Evolutionary conservation across 64 coral and sea anemone species (phyloP), one percentile per base, ranked within the genome.

Genomic region (Cladopsammia gracilis): DNA sequence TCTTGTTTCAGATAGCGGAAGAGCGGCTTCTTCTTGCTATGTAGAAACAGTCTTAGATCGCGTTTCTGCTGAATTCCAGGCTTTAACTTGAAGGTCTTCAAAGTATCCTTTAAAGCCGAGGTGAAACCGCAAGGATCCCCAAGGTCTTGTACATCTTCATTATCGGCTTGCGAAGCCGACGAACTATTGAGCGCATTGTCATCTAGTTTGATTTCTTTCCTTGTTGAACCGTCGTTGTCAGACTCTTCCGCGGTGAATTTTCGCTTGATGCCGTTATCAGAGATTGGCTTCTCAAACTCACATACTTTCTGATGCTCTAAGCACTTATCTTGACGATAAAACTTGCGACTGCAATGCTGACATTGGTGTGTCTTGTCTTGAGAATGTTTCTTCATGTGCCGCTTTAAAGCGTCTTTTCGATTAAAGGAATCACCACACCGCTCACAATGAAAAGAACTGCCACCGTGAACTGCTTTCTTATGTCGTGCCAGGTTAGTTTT

Each of bases 91-190:
- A 79, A 77, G 3, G 58, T 91, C 43, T 79, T 80, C 58, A 91
- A 52, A 14, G 89, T 82, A 25, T 91, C 62, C 58, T 79, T 48
- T 49, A 90, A 11, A 23, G 88, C 75, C 24, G 86, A 58, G 1
- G 86, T 89, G 15, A 76, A 82, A 59, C 49, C 48, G 64, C 89
- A 82, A 45, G 89, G 89, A 51, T 80, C 58, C 47, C 82, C 76
- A 24, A 19, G 20, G 34, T 34, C 34, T 1, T 34, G 34, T 34
- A 34, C 34, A 34, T 34, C 34, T 34, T 34, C 34, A 34, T 34
- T 34, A 34, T 34, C 34, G 34, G 34, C 34, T 1, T 34, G 34
- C 34, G 34, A 34, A 34, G 34, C n/a, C n/a, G n/a, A 34, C 2
- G 34, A 34, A 34, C 34, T 34, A 34, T 34, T 34, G 34, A 34